These are phyloP conservation scores for Illadopsis cleaveri DNA, from an alignment of 2,113 vertebrate genomes.

Conservation along the genomic window DNA sequence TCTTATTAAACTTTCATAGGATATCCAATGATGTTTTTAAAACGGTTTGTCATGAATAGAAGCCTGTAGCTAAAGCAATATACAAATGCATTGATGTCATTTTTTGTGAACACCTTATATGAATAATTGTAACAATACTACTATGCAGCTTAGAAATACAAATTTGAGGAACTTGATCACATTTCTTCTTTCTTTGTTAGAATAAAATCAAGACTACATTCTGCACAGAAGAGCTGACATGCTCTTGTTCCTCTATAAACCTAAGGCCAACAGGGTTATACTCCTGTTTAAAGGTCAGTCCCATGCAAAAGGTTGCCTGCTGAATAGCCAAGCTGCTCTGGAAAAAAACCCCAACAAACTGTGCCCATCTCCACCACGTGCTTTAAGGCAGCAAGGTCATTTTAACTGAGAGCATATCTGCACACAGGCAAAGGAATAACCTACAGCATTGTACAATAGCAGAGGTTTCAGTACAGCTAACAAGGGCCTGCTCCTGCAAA, in stretches of 20 bases:
- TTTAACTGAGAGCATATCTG: neutral
- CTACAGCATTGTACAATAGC: fast-evolving
- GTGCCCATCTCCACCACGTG: neutral
- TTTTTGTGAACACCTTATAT: neutral
- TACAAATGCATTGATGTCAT: slow-evolving; percentile 13
- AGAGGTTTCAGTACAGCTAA: neutral
- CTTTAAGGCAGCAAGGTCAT: neutral
- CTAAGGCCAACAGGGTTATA: neutral
- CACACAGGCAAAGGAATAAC: neutral
- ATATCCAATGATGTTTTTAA: slow-evolving; percentile 37
- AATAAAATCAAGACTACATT: neutral
- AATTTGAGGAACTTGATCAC: neutral
- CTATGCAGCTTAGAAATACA: neutral
- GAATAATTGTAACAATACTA: neutral
- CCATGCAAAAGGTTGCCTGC: neutral
- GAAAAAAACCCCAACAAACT: fast-evolving
- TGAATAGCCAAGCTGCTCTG: neutral
- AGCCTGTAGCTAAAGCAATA: slow-evolving; percentile 54
- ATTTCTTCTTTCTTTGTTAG: neutral
- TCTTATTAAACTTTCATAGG: slow-evolving; percentile 55
- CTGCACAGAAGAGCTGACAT: neutral
- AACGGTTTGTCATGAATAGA: slow-evolving; percentile 40
- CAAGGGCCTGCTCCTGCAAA: neutral
- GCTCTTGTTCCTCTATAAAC: neutral
- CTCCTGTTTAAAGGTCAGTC: neutral